Percentiles rank a stretch among this genome's conserved stretches.
Conservation (phyloP, 2,888 invertebrate genomes). For the Dryobota labecula region DNA sequence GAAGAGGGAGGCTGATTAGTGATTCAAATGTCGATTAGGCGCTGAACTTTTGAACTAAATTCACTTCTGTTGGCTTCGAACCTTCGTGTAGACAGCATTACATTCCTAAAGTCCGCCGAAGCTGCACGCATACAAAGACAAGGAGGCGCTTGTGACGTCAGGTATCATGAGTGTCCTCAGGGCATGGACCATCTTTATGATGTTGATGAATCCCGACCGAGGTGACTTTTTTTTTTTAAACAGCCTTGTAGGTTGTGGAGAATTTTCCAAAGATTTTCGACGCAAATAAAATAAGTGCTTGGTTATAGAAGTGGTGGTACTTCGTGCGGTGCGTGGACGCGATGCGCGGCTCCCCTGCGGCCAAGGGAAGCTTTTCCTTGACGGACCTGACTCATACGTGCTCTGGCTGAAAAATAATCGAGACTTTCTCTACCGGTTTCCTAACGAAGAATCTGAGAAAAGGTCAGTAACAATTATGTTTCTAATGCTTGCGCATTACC, state of each 20-base stretch:
- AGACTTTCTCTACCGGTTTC: conserved; percentile 79
- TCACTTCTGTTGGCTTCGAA: conserved; percentile 1
- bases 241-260: background rate
- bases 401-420: conserved; percentile 82
- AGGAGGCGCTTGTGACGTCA: background rate
- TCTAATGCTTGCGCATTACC: background rate
- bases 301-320: conserved; percentile 54
- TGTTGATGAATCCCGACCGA: background rate
- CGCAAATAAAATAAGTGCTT: background rate
- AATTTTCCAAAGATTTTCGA: background rate
- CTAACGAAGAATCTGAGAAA: conserved; percentile 73
- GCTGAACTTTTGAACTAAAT: conserved; percentile 11
- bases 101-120: background rate
- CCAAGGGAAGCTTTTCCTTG: conserved; percentile 80
- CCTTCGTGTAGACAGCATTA: conserved; percentile 6
- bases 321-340: conserved; percentile 77
- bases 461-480: conserved; percentile 39
- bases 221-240: background rate
- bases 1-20: background rate
- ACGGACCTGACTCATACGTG: conserved; percentile 82
- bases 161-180: background rate
- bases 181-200: conserved; percentile 3
- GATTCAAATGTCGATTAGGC: conserved; percentile 17
- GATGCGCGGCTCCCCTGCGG: conserved; percentile 83
- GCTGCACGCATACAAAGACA: background rate